Conservation (phyloP, 2,888 invertebrate genomes). For the Aplocera efformata region DNA sequence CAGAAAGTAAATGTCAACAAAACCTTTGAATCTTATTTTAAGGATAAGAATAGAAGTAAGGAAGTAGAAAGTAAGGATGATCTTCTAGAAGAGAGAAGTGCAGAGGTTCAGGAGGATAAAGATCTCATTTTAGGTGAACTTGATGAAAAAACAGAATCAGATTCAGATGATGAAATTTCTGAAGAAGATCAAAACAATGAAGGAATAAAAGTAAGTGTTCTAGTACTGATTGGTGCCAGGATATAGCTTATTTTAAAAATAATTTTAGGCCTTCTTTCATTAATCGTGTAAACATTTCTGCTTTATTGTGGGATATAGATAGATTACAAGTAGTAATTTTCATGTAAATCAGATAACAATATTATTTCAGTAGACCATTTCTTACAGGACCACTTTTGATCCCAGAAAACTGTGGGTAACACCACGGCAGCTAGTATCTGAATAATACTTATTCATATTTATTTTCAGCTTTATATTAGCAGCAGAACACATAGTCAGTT, state of each 20-base stretch:
- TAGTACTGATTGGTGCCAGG: too few relatives aligned
- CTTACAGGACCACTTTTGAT: too few relatives aligned
- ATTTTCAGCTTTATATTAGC: slow-evolving; percentile 92
- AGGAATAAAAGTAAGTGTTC: slow-evolving; percentile 42
- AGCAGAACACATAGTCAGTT: slow-evolving; percentile 98
- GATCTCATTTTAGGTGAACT: slow-evolving; percentile 81
- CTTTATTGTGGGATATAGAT: too few relatives aligned
- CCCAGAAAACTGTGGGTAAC: too few relatives aligned
- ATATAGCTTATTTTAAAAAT: too few relatives aligned
- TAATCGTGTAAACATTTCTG: too few relatives aligned
- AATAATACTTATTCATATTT: too few relatives aligned
- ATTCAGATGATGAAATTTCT: slow-evolving; percentile 59
- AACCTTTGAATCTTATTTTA: slow-evolving; percentile 40
- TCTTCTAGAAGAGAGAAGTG: slow-evolving; percentile 28
- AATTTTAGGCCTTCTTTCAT: too few relatives aligned
- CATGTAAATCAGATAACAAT: too few relatives aligned
- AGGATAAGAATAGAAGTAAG: slow-evolving; percentile 38
- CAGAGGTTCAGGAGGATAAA: slow-evolving; percentile 45
- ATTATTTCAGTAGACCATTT: too few relatives aligned
- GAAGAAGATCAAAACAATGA: slow-evolving; percentile 39
- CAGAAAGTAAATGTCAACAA: slow-evolving; percentile 42
- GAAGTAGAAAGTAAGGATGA: slow-evolving; percentile 37
- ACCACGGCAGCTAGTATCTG: too few relatives aligned
- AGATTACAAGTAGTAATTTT: too few relatives aligned
- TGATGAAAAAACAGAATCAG: slow-evolving; percentile 49